Evolutionary conservation across 2,113 vertebrate genomes (phyloP), one percentile per base, ranked within the genome.

Genomic region (Tachycineta bicolor): DNA sequence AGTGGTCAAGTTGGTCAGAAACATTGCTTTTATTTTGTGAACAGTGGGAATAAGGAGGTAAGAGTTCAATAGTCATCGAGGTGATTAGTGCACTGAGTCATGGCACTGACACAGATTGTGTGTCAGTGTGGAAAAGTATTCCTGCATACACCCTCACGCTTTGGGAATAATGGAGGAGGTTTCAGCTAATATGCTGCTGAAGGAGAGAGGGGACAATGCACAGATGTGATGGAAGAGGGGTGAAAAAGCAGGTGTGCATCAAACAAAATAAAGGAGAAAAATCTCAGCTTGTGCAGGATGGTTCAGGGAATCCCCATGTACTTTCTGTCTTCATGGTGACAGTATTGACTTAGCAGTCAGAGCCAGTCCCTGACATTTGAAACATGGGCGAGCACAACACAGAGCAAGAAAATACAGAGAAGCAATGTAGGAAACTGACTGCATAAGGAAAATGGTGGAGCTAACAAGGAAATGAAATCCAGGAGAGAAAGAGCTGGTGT

Each of bases 11-110:
- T 29, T 87, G 29, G 22, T 74, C 52, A 87, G 58, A 87, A 64
- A 22, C 1, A 0, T 2, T 64, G 37, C 22, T 73, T 82, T 78
- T 87, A n/a, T 75, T 70, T 90, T 23, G n/a, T 41, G 28, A 87
- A 41, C n/a, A 62, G 18, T 31, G 25, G 47, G 28, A 91, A 41
- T 62, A 67, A 65, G 46, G 55, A 78, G 12, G n/a, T 47, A 60
- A 43, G 16, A 64, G 62, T 43, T 53, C 3, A 4, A 0, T 19
- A 25, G 10, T 59, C 53, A 31, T n/a, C 0, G 0, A 39, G 12
- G 33, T 33, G 11, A 46, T 90, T 33, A 50, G 47, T 87, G 16
- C 39, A 55, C 7, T 55, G 23, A 63, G 39, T 14, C 7, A 41
- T 43, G 39, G 33, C 41, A 71, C 15, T 68, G 44, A 68, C 55